phyloP scores from a whole-genome alignment of 2,113 vertebrate species.

The Stigmatopora nigra region DNA sequence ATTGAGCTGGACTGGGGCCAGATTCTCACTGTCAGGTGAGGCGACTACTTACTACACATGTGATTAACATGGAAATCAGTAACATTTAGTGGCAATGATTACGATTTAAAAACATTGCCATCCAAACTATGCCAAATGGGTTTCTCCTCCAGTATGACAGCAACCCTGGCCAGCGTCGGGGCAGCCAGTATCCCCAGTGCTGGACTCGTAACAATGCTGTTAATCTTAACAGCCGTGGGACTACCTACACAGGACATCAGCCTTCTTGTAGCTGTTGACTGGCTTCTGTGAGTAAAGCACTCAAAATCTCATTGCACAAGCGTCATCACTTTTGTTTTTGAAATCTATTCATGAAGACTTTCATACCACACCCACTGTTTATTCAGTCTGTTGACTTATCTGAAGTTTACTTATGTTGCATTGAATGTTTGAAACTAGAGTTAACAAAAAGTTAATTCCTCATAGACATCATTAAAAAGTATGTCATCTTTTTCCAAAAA shows the following conservation, averaged over 20 bases:
- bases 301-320: not conserved
- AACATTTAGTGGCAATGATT: not conserved
- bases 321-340: not conserved
- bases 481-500: not conserved
- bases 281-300: slow-evolving; percentile 85
- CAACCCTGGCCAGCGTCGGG: slow-evolving; percentile 89
- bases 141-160: slow-evolving; percentile 77
- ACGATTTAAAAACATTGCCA: not conserved
- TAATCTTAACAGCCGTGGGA: slow-evolving; percentile 93
- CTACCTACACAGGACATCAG: slow-evolving; percentile 95
- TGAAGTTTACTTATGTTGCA: not conserved
- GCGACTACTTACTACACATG: not conserved
- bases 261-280: slow-evolving; percentile 91
- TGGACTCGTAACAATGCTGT: slow-evolving; percentile 92
- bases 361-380: not conserved
- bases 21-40: slow-evolving; percentile 93
- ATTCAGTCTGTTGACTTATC: not conserved
- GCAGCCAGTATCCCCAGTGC: slow-evolving; percentile 96
- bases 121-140: not conserved
- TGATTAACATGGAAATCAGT: not conserved
- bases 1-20: slow-evolving; percentile 87
- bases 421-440: not conserved
- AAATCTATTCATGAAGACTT: not conserved
- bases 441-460: not conserved
- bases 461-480: slow-evolving; percentile 4